Percentiles rank a stretch among this genome's conserved stretches.
These are phyloP conservation scores for Rhipidura dahli DNA, from an alignment of 2,113 vertebrate species.

Conservation along the genomic window DNA sequence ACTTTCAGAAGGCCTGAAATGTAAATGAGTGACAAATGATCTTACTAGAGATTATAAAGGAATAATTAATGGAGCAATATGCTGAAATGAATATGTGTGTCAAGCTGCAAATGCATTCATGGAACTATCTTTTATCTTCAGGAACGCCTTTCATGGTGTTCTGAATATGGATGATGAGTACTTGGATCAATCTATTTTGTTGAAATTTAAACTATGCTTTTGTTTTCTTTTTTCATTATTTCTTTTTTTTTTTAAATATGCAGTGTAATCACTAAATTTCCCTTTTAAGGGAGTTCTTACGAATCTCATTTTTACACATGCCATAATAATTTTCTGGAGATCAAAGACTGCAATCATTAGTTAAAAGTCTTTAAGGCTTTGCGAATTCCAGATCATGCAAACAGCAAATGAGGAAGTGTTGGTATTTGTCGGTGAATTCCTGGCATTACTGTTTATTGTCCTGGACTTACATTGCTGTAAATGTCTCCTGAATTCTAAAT, in stretches of 20 bases:
- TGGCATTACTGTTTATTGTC: not conserved
- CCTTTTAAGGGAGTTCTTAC: not conserved
- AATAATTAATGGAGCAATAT: constrained; percentile 60
- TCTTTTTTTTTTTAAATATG: not conserved
- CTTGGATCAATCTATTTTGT: constrained; percentile 23
- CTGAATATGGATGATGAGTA: constrained; percentile 41
- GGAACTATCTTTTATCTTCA: constrained; percentile 50
- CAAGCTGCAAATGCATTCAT: constrained; percentile 42
- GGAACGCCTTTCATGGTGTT: constrained; percentile 39
- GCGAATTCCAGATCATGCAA: not conserved
- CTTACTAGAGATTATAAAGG: constrained; percentile 51
- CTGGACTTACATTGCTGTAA: not conserved
- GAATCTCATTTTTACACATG: constrained; percentile 18
- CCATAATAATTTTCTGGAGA: not conserved
- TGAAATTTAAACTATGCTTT: constrained; percentile 30
- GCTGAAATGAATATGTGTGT: constrained; percentile 47
- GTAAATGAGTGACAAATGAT: constrained; percentile 40
- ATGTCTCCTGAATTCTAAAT: not conserved
- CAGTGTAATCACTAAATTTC: constrained; percentile 13
- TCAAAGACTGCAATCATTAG: not conserved
- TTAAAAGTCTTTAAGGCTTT: not conserved
- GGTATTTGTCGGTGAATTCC: not conserved
- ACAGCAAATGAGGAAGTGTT: not conserved
- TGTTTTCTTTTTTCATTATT: not conserved
- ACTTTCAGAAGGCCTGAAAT: constrained; percentile 38